These are phyloP conservation scores for Dryomyza anilis DNA, from an alignment of 2,888 invertebrate species.

Conservation along the genomic window DNA sequence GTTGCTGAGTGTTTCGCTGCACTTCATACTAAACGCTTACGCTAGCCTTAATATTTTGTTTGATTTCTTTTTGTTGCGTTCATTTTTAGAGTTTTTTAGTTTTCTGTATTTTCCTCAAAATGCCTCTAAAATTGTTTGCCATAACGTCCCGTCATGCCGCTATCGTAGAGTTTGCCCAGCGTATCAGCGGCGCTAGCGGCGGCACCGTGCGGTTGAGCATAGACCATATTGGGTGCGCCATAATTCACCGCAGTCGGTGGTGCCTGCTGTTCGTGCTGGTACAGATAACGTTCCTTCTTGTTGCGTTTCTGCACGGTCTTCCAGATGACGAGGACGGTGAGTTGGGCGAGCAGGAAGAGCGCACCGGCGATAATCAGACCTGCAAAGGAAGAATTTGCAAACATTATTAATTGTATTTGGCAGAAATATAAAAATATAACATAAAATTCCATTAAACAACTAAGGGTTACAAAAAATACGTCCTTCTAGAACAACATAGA, in stretches of 20 bases:
- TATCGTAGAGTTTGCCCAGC: conserved; percentile 87
- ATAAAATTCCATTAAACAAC: too few relatives aligned
- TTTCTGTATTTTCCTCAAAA: too few relatives aligned
- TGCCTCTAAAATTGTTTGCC: conserved; percentile 57
- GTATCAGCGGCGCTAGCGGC: conserved; percentile 71
- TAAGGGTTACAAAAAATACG: too few relatives aligned
- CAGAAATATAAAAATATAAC: too few relatives aligned
- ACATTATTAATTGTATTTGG: too few relatives aligned
- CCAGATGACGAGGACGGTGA: conserved; percentile 87
- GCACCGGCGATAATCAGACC: conserved; percentile 86
- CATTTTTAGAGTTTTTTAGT: neutral
- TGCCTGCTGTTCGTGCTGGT: conserved; percentile 51
- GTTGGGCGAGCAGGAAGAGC: conserved; percentile 84
- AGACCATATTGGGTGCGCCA: conserved; percentile 50
- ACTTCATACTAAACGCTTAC: too few relatives aligned
- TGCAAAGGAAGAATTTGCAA: conserved; percentile 50
- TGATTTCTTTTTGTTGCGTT: too few relatives aligned
- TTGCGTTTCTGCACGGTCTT: conserved; percentile 64
- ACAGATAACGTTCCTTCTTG: conserved; percentile 55
- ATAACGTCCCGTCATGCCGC: conserved; percentile 74
- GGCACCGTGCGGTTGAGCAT: conserved; percentile 58
- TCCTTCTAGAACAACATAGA: too few relatives aligned
- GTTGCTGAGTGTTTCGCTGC: too few relatives aligned
- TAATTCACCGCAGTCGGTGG: conserved; percentile 46
- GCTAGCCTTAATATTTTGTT: too few relatives aligned